Evolutionary conservation across 2,888 invertebrate genomes (phyloP).

Genomic region (Drosophila atroscutellata): DNA sequence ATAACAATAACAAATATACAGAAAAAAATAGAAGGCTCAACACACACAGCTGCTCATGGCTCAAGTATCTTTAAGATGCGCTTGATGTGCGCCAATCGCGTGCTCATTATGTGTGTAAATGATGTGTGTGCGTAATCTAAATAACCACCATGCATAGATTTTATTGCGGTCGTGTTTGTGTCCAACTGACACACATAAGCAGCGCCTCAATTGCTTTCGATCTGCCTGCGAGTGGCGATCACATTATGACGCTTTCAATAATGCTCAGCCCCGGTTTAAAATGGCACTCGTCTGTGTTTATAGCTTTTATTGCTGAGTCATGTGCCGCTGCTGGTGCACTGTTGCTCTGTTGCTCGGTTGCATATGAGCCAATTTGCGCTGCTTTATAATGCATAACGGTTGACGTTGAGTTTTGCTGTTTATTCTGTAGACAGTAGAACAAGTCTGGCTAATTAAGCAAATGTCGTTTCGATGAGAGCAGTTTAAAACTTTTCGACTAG

Average conservation of each 20-base stretch:
- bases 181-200: conserved; percentile 49
- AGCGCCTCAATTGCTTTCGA: conserved; percentile 39
- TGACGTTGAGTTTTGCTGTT: conserved; percentile 1
- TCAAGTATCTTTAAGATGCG: conserved; percentile 46
- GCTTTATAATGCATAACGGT: conserved; percentile 35
- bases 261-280: conserved; percentile 8
- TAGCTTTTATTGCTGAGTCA: conserved; percentile 19
- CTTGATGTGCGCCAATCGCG: conserved; percentile 27
- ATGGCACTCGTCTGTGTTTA: not conserved
- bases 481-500: conserved; percentile 14
- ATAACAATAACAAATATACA: conserved; percentile 29
- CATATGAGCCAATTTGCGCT: conserved; percentile 28
- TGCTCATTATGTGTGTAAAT: conserved; percentile 12
- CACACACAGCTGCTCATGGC: conserved; percentile 1
- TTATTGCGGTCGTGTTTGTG: conserved; percentile 20
- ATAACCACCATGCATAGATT: conserved; percentile 38
- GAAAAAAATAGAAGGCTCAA: not conserved
- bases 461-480: conserved; percentile 21
- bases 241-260: conserved; percentile 48
- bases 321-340: conserved; percentile 5
- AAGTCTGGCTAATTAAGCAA: conserved; percentile 29
- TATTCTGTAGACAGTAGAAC: not conserved
- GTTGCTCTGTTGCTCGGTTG: conserved; percentile 20
- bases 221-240: conserved; percentile 18
- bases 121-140: conserved; percentile 25